A percentile compares a stretch with the other conserved stretches of the same genome.
Conservation (phyloP, 2,888 invertebrate genomes). For the Netelia virgata region DNA sequence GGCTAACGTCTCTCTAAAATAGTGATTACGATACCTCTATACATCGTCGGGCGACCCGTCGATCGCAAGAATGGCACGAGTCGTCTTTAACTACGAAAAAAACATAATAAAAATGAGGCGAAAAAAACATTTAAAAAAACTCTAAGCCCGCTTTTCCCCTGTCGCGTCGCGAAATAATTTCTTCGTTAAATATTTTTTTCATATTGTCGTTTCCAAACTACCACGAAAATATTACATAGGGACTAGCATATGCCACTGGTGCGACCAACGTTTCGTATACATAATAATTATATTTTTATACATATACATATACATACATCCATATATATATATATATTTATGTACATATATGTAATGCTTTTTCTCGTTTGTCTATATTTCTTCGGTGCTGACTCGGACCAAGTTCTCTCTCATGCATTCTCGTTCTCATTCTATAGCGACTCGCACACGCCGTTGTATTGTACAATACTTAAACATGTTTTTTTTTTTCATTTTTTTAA, state of each 20-base stretch:
- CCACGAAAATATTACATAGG: conserved; percentile 59
- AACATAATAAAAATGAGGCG: neutral
- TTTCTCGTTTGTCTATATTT: conserved; percentile 32
- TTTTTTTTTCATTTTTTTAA: conserved; percentile 9
- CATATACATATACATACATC: conserved; percentile 36
- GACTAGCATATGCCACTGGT: conserved; percentile 68
- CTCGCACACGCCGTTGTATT: conserved; percentile 29
- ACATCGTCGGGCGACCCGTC: conserved; percentile 76
- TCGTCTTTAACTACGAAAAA: conserved; percentile 46
- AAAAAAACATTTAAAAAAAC: conserved; percentile 9
- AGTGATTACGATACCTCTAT: conserved; percentile 80
- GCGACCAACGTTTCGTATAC: conserved; percentile 75
- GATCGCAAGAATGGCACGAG: conserved; percentile 72
- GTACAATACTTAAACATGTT: conserved; percentile 37
- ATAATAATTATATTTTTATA: conserved; percentile 66
- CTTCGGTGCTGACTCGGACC: conserved; percentile 38
- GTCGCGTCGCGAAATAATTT: conserved; percentile 16
- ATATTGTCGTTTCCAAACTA: conserved; percentile 50
- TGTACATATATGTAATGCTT: conserved; percentile 23
- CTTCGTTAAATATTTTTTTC: neutral
- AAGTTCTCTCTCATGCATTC: conserved; percentile 35
- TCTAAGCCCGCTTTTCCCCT: neutral
- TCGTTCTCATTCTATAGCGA: conserved; percentile 21
- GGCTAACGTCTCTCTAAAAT: conserved; percentile 79
- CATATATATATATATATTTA: conserved; percentile 6